These are phyloP conservation scores for Poecilobothrus nobilitatus DNA, from an alignment of 2,888 invertebrate species.

Conservation along the genomic window DNA sequence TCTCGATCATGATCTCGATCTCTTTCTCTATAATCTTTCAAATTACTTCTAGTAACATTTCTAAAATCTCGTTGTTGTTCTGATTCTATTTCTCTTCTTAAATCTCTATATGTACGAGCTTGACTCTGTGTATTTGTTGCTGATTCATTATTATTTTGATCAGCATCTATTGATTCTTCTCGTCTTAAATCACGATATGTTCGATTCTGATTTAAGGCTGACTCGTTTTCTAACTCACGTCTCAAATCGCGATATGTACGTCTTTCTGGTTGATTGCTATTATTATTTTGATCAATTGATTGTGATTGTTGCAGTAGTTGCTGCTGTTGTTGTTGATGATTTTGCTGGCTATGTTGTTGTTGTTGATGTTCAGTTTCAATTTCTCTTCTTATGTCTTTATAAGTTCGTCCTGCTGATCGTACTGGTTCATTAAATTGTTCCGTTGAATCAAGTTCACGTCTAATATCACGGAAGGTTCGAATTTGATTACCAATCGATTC, in stretches of 20 bases:
- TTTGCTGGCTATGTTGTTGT: slow-evolving; percentile 18
- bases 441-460: background rate
- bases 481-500: background rate
- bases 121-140: no score
- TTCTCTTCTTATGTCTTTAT: background rate
- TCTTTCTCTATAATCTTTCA: background rate
- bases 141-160: no score
- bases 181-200: background rate
- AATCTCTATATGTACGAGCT: no score
- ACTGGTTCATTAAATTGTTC: background rate
- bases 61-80: background rate
- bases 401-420: background rate
- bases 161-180: background rate
- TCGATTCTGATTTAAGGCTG: background rate
- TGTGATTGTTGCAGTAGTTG: slow-evolving; percentile 17
- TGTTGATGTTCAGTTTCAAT: background rate
- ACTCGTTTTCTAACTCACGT: background rate
- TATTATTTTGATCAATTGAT: background rate
- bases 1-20: background rate
- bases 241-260: background rate
- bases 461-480: background rate
- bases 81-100: no score
- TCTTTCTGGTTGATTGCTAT: background rate
- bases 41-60: background rate
- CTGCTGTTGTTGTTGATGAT: slow-evolving; percentile 15